phyloP scores from a whole-genome alignment of 2,888 invertebrate species.

The Gisinianus flammeolus region DNA sequence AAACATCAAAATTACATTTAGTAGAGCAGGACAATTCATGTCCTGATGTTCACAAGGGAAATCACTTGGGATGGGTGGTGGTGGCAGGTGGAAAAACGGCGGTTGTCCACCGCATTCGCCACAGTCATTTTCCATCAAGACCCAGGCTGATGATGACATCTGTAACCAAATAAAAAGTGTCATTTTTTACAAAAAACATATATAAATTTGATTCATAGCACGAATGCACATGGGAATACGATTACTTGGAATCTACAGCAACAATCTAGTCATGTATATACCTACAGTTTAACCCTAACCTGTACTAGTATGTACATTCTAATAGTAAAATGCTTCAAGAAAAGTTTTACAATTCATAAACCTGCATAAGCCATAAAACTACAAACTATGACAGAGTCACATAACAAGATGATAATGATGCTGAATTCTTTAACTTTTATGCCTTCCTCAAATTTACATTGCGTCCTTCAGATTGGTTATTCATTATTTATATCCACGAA shows the following conservation, averaged over 20 bases:
- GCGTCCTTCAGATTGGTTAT: no score
- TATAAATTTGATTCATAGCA: no score
- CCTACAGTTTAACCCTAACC: neutral
- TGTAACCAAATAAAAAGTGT: conserved; percentile 40
- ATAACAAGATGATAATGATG: no score
- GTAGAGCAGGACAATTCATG: conserved; percentile 57
- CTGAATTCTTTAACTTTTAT: no score
- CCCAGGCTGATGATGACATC: conserved; percentile 59
- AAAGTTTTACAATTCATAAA: neutral
- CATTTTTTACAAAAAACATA: conserved; percentile 11
- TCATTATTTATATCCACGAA: no score
- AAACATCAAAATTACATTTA: no score
- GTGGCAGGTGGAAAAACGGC: conserved; percentile 57
- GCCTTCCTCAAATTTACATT: no score
- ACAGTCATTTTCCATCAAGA: conserved; percentile 57
- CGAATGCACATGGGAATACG: neutral
- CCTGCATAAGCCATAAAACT: no score
- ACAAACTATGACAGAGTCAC: no score
- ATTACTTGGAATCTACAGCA: neutral
- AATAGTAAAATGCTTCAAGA: neutral
- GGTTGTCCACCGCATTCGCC: conserved; percentile 57
- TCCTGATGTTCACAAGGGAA: conserved; percentile 58
- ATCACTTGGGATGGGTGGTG: conserved; percentile 58
- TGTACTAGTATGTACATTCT: neutral
- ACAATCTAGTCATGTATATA: neutral